Percentiles rank a stretch among this genome's conserved stretches.
phyloP scores from a whole-genome alignment of 1,140 invertebrate genomes.

The Linepithema humile region DNA sequence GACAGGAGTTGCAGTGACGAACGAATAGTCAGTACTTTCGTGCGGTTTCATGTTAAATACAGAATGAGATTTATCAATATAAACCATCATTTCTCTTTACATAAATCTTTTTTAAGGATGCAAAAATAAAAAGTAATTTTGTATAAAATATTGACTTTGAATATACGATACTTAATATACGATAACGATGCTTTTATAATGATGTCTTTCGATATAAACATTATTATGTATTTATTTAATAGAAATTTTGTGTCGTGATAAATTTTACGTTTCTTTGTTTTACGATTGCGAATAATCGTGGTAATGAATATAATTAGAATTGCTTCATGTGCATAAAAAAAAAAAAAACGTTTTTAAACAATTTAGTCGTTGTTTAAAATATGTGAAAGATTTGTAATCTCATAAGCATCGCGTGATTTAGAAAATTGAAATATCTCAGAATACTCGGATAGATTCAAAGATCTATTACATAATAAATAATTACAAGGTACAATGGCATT shows the following conservation, averaged over 20 bases:
- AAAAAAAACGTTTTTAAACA: conserved; percentile 17
- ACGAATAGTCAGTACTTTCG: conserved; percentile 32
- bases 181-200: neutral
- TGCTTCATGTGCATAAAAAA: neutral
- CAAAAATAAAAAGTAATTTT: conserved; percentile 1
- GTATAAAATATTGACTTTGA: no score
- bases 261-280: conserved; percentile 22
- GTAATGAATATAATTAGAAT: neutral
- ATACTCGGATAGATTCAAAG: neutral
- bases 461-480: conserved; percentile 30
- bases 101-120: neutral
- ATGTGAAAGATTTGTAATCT: neutral
- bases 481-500: conserved; percentile 44
- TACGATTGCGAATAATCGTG: neutral
- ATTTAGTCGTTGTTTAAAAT: conserved; percentile 27
- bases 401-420: neutral
- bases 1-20: conserved; percentile 56
- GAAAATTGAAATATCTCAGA: conserved; percentile 1
- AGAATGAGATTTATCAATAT: neutral
- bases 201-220: neutral
- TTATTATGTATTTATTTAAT: conserved; percentile 19
- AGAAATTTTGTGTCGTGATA: neutral
- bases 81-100: neutral
- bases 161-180: neutral
- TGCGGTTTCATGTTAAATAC: conserved; percentile 4